Evolutionary conservation across 2,113 vertebrate genomes (phyloP), one percentile per base, ranked within the genome.

Genomic region (Chloropsis hardwickii): DNA sequence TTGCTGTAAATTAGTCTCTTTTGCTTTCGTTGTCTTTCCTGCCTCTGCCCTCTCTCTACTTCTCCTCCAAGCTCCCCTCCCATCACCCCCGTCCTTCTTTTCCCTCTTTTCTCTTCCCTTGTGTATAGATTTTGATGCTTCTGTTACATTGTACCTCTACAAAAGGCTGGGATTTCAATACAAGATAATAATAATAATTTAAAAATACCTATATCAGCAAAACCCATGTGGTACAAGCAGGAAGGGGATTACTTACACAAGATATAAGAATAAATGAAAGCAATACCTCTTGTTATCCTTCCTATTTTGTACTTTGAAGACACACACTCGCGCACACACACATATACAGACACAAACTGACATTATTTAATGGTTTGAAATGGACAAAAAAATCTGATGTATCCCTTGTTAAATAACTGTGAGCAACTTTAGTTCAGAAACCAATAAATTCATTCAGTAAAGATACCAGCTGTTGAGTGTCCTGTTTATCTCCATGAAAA

Each of bases 391-490:
- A 98, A 97, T 95, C 97, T 96, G 93, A 98, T 99, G 99, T 99
- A 98, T 98, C 98, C 98, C 98, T 98, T 99, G 98, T 98, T 98
- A 98, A 97, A 98, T 98, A 99, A 99, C 98, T 99, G 99, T 99
- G 99, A 99, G 98, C 99, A 98, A 98, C 98, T 98, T 98, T 98
- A 98, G 98, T 99, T 98, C 98, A 98, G 96, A 96, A 98, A 99
- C 98, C 98, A 99, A 99, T 99, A 99, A 99, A 99, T 98, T 99
- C 98, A 98, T 99, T 99, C 98, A 98, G 97, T 98, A 97, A 98
- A 98, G 97, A 96, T 98, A 98, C 88, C 61, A 76, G 90, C 97
- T 88, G 90, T 93, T 20, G 77, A 80, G 97, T 97, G 97, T 95
- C 92, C 95, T 95, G 10, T 98, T 97, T 97, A 73, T 96, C 79